Percentiles rank a stretch among this genome's conserved stretches.
Evolutionary conservation across 2,888 invertebrate species (phyloP).

Genomic region (Philereme vetulata): DNA sequence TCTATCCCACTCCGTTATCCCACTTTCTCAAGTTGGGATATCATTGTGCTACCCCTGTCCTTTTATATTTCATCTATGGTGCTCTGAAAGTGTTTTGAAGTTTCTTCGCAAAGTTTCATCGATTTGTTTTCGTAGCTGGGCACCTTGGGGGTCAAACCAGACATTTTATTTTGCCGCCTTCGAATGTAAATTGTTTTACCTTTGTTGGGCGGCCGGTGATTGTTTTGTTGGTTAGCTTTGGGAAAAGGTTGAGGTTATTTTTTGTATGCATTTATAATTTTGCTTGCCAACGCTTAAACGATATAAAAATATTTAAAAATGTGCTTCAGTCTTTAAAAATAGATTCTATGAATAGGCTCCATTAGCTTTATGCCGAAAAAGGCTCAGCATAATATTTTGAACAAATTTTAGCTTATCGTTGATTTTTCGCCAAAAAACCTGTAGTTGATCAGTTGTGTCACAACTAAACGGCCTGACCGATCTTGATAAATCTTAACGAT

Average conservation of each 20-base stretch:
- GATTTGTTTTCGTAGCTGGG: constrained; percentile 46
- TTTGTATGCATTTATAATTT: constrained; percentile 1
- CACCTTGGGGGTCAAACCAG: constrained; percentile 35
- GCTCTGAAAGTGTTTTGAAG: constrained; percentile 51
- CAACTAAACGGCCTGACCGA: too few relatives aligned
- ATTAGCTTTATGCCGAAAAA: too few relatives aligned
- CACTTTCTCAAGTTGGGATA: constrained; percentile 41
- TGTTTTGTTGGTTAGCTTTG: constrained; percentile 24
- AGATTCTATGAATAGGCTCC: too few relatives aligned
- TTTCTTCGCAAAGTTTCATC: constrained; percentile 41
- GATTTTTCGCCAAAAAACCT: too few relatives aligned
- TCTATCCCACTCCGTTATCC: constrained; percentile 33
- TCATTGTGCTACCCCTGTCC: constrained; percentile 38
- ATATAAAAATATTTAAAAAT: too few relatives aligned
- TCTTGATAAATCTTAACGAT: too few relatives aligned
- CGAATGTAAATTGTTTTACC: constrained; percentile 40
- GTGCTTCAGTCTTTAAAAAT: too few relatives aligned
- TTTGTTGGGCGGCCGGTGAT: constrained; percentile 26
- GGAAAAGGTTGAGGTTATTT: constrained; percentile 21
- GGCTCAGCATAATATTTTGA: too few relatives aligned
- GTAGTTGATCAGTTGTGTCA: too few relatives aligned
- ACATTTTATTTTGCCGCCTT: constrained; percentile 41
- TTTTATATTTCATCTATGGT: constrained; percentile 55
- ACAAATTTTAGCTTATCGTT: too few relatives aligned
- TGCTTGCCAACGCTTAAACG: too few relatives aligned